Conservation (phyloP, 2,888 invertebrate species). For the Himalopsyche tibetana region DNA sequence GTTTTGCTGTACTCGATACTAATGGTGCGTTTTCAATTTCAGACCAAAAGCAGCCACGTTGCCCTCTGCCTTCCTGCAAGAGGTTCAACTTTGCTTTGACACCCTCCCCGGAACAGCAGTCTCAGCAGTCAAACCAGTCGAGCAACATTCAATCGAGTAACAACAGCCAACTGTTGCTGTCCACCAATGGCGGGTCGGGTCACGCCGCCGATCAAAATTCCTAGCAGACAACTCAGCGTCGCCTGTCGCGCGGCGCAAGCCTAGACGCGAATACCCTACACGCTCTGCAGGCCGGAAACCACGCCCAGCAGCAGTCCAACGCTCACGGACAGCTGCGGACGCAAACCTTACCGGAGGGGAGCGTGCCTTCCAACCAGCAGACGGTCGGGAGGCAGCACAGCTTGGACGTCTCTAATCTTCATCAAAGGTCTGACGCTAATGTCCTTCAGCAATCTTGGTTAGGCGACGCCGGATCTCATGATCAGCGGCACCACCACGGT, state of each 20-base stretch:
- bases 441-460: slow-evolving; percentile 29
- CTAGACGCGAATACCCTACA: slow-evolving; percentile 66
- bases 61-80: slow-evolving; percentile 60
- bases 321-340: slow-evolving; percentile 25
- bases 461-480: neutral
- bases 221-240: slow-evolving; percentile 64
- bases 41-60: slow-evolving; percentile 27
- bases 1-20: neutral
- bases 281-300: slow-evolving; percentile 66
- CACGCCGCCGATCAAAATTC: slow-evolving; percentile 56
- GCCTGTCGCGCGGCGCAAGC: slow-evolving; percentile 65
- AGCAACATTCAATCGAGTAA: slow-evolving; percentile 69
- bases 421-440: neutral
- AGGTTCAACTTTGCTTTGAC: slow-evolving; percentile 54
- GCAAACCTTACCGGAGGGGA: slow-evolving; percentile 18
- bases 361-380: neutral
- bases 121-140: slow-evolving; percentile 66
- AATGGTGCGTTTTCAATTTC: neutral
- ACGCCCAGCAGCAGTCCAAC: slow-evolving; percentile 66
- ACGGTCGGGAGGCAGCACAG: slow-evolving; percentile 43
- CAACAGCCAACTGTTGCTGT: slow-evolving; percentile 53
- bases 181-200: slow-evolving; percentile 36
- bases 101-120: slow-evolving; percentile 58
- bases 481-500: slow-evolving; percentile 14
- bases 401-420: slow-evolving; percentile 28